Base-by-base conservation (phyloP, 2,113 vertebrate genomes). In the Engystomops pustulosus region DNA sequence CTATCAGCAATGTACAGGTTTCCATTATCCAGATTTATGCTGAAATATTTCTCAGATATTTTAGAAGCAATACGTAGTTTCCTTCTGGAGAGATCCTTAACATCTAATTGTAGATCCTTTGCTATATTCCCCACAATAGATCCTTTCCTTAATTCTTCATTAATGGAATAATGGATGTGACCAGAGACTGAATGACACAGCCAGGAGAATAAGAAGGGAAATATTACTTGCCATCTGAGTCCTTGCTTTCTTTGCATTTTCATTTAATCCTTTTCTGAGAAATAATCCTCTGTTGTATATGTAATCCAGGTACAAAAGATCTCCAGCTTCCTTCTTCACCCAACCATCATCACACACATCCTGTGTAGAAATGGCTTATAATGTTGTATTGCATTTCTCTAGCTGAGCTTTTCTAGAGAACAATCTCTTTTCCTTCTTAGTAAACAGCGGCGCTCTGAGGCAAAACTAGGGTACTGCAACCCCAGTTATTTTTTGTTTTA, bases 121-220 rank as follows among this genome's bases (percentile, higher is more conserved):
- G 90, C 87, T 32, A 96, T 79, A 85, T 96, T 89, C 71, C 93
- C 93, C 0, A 96, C 89, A 81, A 94, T 89, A 2, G 92, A 86
- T 1, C 93, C 90, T 2, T 89, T 93, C 55, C 88, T 91, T 90
- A 90, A 93, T 87, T 95, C 95, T 87, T 60, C 55, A 60, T 60
- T 60, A 60, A 60, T 60, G 3, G 55, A 60, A 60, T 60, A 60
- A 12, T 60, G 55, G 27, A 60, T 60, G n/a, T 60, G 55, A 60
- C 55, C 55, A 25, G 55, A 60, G 55, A 60, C 55, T 96, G 94
- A 9, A 88, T 89, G 85, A 97, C 88, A 0, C 92, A 94, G 88
- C 95, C 96, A 34, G 84, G 88, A 36, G 94, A 93, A 69, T 91
- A 86, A 79, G 58, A 62, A 62, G 58, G 58, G 27, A 90, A 2